phyloP scores from a whole-genome alignment of 2,888 invertebrate species.

The Drosophila fulvimacula region DNA sequence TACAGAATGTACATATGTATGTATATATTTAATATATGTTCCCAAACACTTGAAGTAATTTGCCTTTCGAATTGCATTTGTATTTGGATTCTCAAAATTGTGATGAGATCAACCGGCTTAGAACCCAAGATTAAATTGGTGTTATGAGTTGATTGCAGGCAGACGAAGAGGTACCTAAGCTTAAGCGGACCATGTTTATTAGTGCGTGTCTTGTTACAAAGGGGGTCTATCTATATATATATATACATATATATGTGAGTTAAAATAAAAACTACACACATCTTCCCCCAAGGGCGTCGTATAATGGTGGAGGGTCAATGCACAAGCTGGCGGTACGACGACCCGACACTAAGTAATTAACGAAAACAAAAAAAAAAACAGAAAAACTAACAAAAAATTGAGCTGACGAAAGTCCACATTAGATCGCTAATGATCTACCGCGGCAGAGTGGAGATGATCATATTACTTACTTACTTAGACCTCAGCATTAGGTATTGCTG shows the following conservation, averaged over 20 bases:
- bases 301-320: slow-evolving; percentile 53
- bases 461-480: slow-evolving; percentile 16
- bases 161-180: background rate
- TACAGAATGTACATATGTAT: background rate
- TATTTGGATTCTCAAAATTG: background rate
- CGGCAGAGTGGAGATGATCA: slow-evolving; percentile 4
- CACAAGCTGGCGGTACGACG: slow-evolving; percentile 51
- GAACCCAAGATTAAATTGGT: background rate
- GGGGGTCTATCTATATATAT: background rate
- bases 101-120: background rate
- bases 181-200: slow-evolving; percentile 23
- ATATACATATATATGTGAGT: background rate
- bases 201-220: slow-evolving; percentile 39
- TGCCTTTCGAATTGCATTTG: background rate
- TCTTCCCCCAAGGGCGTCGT: slow-evolving; percentile 35
- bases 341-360: slow-evolving; percentile 46
- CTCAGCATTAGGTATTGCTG: slow-evolving; percentile 18
- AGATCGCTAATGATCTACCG: slow-evolving; percentile 35
- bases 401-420: slow-evolving; percentile 24
- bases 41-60: background rate
- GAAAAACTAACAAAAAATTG: slow-evolving; percentile 13
- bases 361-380: slow-evolving; percentile 7
- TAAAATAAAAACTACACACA: background rate
- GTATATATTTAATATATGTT: background rate
- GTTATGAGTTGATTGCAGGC: background rate